Conservation (phyloP, 2,888 invertebrate species). For the Gibbula magus region DNA sequence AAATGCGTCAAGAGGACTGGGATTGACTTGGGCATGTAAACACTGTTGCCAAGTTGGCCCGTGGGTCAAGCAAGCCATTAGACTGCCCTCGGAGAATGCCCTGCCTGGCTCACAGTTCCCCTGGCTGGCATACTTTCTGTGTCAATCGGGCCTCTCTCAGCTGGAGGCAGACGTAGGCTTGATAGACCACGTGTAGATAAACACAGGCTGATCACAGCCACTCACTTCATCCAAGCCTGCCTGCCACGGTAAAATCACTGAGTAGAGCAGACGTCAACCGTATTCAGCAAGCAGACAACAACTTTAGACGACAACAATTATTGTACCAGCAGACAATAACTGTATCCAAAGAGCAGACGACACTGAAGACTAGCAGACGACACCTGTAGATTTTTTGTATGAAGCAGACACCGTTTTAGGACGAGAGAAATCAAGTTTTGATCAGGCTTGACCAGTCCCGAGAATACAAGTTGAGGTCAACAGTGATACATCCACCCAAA, state of each 20-base stretch:
- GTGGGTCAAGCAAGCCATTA: conserved; percentile 10
- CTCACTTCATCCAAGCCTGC: background rate
- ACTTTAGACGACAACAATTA: background rate
- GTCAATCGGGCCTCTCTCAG: conserved; percentile 9
- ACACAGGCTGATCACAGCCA: background rate
- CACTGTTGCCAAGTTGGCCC: conserved; percentile 9
- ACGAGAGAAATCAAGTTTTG: too few relatives aligned
- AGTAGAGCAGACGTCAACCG: too few relatives aligned
- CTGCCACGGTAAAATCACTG: background rate
- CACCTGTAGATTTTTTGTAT: too few relatives aligned
- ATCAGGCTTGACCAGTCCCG: too few relatives aligned
- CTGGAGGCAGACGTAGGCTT: background rate
- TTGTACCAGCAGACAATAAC: background rate
- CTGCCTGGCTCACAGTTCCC: background rate
- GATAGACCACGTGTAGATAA: conserved; percentile 20
- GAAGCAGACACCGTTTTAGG: too few relatives aligned
- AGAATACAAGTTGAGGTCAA: background rate
- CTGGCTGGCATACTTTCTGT: conserved; percentile 19
- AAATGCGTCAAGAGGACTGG: background rate
- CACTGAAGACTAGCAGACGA: too few relatives aligned
- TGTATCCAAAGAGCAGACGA: too few relatives aligned
- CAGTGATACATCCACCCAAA: background rate
- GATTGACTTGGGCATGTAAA: background rate
- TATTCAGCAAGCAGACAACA: background rate
- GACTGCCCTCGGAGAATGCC: background rate